Evolutionary conservation across 2,888 invertebrate genomes (phyloP), one percentile per base, ranked within the genome.

Genomic region (Dendrolimus pini): DNA sequence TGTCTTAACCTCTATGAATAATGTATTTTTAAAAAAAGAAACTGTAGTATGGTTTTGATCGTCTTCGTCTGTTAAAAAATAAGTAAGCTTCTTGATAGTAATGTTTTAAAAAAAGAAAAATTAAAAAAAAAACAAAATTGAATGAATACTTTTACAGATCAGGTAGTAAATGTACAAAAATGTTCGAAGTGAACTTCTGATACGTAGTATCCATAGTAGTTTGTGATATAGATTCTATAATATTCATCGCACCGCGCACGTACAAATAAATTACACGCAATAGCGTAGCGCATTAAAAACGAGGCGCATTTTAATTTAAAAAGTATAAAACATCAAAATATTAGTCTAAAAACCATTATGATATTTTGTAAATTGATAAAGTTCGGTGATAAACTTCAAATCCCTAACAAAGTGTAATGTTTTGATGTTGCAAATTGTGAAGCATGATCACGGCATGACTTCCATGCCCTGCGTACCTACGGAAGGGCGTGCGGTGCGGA

Each of bases 201-300:
- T n/a, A n/a, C n/a, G n/a, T n/a, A n/a, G n/a, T n/a, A n/a, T n/a
- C n/a, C n/a, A n/a, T n/a, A n/a, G n/a, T n/a, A n/a, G n/a, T n/a
- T n/a, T n/a, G n/a, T n/a, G n/a, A 30, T 30, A 30, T 30, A 30
- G 30, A 30, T 30, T 30, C 30, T 30, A 30, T 30, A 30, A 30
- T 30, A 30, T 30, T 30, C 67, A 47, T n/a, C 41, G 54, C 30
- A 18, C 41, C 18, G 54, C 47, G 47, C 47, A 12, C 82, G 83
- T 85, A 87, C 83, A 85, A 85, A 85, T 83, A 85, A 87, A 86
- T 89, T 89, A 89, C 88, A 89, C 89, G 89, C 89, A 89, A 84
- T 89, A 87, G 84, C 82, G 77, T 79, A 77, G 80, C 86, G 80
- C 84, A 81, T 83, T 85, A 87, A 85, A 88, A 88, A 85, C 85